These are phyloP conservation scores for Cyclina sinensis DNA, from an alignment of 1,140 invertebrate genomes.

Conservation along the genomic window DNA sequence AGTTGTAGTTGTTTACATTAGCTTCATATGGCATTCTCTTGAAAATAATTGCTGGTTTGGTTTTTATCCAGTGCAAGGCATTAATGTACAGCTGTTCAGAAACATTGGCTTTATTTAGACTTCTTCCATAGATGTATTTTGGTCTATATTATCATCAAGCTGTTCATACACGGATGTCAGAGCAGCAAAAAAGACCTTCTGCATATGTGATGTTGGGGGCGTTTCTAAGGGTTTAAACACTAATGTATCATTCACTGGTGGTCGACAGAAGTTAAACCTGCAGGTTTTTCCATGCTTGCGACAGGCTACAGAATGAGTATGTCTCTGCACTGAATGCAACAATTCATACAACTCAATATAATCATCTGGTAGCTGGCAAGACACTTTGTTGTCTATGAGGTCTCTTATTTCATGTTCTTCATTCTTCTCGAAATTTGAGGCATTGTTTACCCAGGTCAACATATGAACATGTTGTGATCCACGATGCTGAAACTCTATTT, in stretches of 20 bases:
- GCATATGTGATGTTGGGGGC: conserved; percentile 18
- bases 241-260: conserved; percentile 52
- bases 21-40: too few species aligned
- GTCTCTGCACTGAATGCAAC: conserved; percentile 30
- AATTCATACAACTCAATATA: conserved; percentile 35
- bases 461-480: conserved; percentile 36
- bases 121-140: conserved; percentile 25
- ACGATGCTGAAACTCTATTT: conserved; percentile 28
- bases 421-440: conserved; percentile 5
- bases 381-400: conserved; percentile 34
- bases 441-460: conserved; percentile 19
- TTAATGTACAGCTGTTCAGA: too few species aligned
- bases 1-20: too few species aligned
- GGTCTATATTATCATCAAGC: conserved; percentile 25
- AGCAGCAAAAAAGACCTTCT: too few species aligned
- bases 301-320: conserved; percentile 53
- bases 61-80: too few species aligned
- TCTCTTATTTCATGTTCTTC: too few species aligned
- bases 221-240: conserved; percentile 35
- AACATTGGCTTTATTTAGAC: conserved; percentile 20
- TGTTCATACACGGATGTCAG: conserved; percentile 32
- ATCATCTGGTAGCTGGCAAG: conserved; percentile 29
- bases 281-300: conserved; percentile 43
- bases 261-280: conserved; percentile 30
- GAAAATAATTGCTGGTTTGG: too few species aligned